Conservation (phyloP, 2,888 invertebrate genomes). For the Pardosa pseudoannulata region DNA sequence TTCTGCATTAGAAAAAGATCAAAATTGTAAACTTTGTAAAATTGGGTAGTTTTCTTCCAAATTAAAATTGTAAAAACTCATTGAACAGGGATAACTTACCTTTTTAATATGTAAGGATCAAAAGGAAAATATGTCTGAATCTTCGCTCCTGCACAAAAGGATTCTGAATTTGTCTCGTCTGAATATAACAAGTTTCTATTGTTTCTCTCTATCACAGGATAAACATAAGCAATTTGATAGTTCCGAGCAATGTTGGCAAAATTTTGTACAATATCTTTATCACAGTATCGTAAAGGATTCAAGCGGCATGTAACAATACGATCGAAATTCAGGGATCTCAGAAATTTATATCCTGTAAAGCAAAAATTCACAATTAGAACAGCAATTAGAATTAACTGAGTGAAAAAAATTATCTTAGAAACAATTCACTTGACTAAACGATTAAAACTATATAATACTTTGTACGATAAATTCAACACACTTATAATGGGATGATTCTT, state of each 20-base stretch:
- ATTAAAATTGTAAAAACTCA: too few relatives aligned
- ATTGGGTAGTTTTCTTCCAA: too few relatives aligned
- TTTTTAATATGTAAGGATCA: conserved; percentile 88
- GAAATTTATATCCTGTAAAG: conserved; percentile 84
- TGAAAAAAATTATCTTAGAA: too few relatives aligned
- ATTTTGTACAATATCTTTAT: conserved; percentile 85
- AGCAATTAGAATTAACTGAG: too few relatives aligned
- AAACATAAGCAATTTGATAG: conserved; percentile 94
- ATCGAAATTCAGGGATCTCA: conserved; percentile 89
- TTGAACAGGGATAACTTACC: too few relatives aligned
- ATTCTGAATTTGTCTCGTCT: conserved; percentile 78
- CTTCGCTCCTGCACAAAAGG: conserved; percentile 78
- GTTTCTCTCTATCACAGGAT: conserved; percentile 92
- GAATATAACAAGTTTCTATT: conserved; percentile 78
- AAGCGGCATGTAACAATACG: conserved; percentile 90
- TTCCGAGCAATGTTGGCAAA: conserved; percentile 88
- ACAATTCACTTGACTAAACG: too few relatives aligned
- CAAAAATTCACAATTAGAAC: too few relatives aligned
- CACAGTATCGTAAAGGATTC: conserved; percentile 91
- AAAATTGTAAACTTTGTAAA: too few relatives aligned
- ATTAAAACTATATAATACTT: too few relatives aligned
- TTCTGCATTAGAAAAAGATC: too few relatives aligned
- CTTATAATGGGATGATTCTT: too few relatives aligned
- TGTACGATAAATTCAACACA: too few relatives aligned
- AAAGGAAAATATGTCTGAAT: conserved; percentile 91